Evolutionary conservation across 2,797 vertebrate genomes (phyloP).

Genomic region (Acomys russatus): DNA sequence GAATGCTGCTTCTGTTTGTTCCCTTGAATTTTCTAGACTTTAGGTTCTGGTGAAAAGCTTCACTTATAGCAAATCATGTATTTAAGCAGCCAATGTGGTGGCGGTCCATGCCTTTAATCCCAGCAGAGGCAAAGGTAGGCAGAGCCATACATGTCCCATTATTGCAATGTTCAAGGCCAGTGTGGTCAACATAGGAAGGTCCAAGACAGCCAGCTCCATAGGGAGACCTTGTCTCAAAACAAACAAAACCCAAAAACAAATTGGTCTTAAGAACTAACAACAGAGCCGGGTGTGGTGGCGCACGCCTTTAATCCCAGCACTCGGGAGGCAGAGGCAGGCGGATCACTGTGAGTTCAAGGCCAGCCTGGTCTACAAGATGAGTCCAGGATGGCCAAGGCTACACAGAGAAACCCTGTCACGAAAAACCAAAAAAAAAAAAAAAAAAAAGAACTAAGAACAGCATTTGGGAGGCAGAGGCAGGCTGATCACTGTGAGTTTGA

Average conservation of each 20-base stretch:
- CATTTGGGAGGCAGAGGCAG: no score
- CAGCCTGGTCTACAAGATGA: no score
- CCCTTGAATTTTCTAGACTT: not conserved
- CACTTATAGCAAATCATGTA: not conserved
- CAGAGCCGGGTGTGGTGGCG: no score
- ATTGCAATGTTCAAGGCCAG: not conserved
- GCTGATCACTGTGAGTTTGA: no score
- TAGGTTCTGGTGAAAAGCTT: not conserved
- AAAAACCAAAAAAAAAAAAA: no score
- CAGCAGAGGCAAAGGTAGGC: not conserved
- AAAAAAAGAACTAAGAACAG: not conserved
- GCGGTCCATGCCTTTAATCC: not conserved
- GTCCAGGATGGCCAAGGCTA: no score
- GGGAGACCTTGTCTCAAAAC: not conserved
- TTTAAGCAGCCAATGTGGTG: constrained; percentile 35
- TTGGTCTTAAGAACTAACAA: not conserved
- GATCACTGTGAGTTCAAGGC: no score
- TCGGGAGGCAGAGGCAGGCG: no score
- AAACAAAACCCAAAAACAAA: not conserved
- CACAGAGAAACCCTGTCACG: no score
- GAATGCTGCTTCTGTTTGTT: not conserved
- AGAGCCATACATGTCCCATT: not conserved
- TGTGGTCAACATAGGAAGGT: not conserved
- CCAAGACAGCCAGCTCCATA: not conserved
- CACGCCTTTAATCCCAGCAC: no score